phyloP scores from a whole-genome alignment of 2,113 vertebrate genomes.

The Phycodurus eques region DNA sequence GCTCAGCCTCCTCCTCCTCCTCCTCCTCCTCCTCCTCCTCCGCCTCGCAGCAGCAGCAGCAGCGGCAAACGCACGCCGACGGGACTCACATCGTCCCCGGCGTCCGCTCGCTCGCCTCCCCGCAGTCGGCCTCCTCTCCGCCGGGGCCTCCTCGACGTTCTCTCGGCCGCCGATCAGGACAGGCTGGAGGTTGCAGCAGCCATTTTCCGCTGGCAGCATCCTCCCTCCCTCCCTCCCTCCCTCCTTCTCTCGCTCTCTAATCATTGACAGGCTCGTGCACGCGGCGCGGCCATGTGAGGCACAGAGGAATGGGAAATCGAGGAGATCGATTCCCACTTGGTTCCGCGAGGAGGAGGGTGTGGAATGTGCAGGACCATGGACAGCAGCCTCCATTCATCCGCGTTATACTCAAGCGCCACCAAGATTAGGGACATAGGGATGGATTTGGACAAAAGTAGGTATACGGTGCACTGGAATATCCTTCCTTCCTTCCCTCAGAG shows the following conservation, averaged over 20 bases:
- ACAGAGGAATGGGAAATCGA: neutral
- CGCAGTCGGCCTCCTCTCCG: conserved; percentile 50
- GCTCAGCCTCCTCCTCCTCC: conserved; percentile 62
- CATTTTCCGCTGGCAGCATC: conserved; percentile 82
- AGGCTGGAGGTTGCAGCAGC: conserved; percentile 80
- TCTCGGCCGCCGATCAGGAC: conserved; percentile 75
- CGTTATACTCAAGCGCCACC: too few species aligned
- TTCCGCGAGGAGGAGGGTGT: neutral
- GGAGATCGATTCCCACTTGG: neutral
- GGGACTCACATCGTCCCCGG: conserved; percentile 65
- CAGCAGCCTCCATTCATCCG: neutral
- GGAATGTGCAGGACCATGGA: neutral
- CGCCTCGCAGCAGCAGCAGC: too few species aligned
- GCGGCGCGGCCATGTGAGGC: conserved; percentile 18
- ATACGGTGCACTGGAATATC: too few species aligned
- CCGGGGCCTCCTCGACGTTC: conserved; percentile 74
- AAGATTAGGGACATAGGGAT: too few species aligned
- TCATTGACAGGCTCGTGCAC: conserved; percentile 53
- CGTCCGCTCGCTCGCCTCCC: conserved; percentile 58
- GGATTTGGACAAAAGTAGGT: neutral
- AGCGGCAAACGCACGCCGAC: conserved; percentile 63
- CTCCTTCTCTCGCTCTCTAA: conserved; percentile 60
- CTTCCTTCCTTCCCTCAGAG: neutral
- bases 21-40: too few species aligned
- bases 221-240: conserved; percentile 62